A percentile compares a stretch with the other conserved stretches of the same genome.
Conservation (phyloP, 2,113 vertebrate genomes). For the Lynx canadensis region DNA sequence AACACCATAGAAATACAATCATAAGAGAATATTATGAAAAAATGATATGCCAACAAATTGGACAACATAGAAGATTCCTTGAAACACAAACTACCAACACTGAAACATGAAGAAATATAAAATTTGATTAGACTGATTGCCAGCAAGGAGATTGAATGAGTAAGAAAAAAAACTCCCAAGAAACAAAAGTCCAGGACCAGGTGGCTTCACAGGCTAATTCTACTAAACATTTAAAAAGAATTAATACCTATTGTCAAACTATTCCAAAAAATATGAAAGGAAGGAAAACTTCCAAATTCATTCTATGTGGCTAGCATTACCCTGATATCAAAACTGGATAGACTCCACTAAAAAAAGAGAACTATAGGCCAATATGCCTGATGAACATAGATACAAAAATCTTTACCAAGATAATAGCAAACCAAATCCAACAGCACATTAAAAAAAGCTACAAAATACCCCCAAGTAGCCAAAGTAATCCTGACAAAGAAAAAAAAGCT, state of each 20-base stretch:
- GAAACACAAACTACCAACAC: neutral
- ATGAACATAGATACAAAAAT: neutral
- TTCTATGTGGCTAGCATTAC: neutral
- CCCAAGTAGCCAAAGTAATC: neutral
- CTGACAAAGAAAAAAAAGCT: neutral
- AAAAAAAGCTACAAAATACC: neutral
- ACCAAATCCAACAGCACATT: neutral
- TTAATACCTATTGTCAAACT: neutral
- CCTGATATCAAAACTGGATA: neutral
- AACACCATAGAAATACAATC: neutral
- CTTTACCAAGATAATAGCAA: neutral
- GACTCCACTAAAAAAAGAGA: neutral
- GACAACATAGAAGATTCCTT: neutral
- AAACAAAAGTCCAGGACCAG: neutral
- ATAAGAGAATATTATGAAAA: neutral
- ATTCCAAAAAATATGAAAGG: neutral
- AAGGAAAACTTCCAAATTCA: neutral
- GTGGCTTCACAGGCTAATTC: neutral
- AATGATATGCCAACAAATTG: neutral
- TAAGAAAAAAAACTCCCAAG: neutral
- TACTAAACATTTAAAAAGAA: neutral
- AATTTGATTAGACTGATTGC: neutral
- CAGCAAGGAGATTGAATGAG: neutral
- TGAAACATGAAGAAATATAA: neutral
- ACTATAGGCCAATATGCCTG: neutral